These are phyloP conservation scores for Platycheirus rosarum DNA, from an alignment of 2,888 invertebrate species.

Conservation along the genomic window DNA sequence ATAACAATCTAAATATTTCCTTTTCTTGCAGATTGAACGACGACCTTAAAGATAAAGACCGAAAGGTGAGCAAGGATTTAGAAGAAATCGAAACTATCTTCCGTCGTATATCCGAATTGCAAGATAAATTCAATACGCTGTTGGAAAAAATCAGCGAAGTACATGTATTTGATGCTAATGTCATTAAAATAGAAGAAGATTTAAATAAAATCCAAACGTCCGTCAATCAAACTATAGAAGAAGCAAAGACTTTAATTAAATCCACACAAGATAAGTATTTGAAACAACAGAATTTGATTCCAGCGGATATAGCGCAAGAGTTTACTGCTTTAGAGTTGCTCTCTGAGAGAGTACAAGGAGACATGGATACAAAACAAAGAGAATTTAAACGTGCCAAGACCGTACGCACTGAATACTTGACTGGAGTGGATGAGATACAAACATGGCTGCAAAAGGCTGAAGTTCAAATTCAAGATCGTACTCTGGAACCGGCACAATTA, in stretches of 20 bases:
- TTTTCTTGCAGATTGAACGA: conserved; percentile 88
- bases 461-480: conserved; percentile 91
- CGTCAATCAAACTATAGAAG: conserved; percentile 84
- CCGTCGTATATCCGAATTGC: conserved; percentile 87
- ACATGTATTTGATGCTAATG: conserved; percentile 91
- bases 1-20: conserved; percentile 7
- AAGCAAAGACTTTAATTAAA: conserved; percentile 85
- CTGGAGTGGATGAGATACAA: conserved; percentile 91
- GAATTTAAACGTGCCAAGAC: conserved; percentile 94
- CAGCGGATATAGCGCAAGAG: conserved; percentile 91
- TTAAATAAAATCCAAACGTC: conserved; percentile 85
- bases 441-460: conserved; percentile 93
- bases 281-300: conserved; percentile 85
- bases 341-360: conserved; percentile 89
- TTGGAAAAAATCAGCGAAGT: conserved; percentile 87
- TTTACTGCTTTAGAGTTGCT: conserved; percentile 91
- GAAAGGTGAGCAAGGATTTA: conserved; percentile 89
- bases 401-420: conserved; percentile 90
- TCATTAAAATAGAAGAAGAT: conserved; percentile 85
- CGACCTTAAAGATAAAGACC: conserved; percentile 89
- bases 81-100: conserved; percentile 90
- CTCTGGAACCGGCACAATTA: conserved; percentile 89
- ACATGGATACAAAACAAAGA: conserved; percentile 93
- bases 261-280: conserved; percentile 86
- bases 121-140: conserved; percentile 87